Conservation (phyloP, 2,888 invertebrate genomes). For the Conomelus anceps region DNA sequence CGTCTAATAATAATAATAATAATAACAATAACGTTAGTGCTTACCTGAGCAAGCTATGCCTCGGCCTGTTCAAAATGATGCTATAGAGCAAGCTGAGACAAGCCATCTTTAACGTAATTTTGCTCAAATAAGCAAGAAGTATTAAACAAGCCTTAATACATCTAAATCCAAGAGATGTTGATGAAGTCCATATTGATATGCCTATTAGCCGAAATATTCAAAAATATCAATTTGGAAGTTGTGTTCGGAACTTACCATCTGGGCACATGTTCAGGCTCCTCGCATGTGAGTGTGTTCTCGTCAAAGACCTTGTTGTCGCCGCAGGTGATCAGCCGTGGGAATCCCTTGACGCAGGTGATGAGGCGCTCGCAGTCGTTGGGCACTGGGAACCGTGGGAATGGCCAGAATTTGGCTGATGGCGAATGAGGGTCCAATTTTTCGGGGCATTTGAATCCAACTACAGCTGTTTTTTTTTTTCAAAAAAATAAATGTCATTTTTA, state of each 20-base stretch:
- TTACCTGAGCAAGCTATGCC: no score
- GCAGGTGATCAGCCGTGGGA: slow-evolving; percentile 80
- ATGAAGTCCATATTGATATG: no score
- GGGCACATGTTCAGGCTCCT: slow-evolving; percentile 59
- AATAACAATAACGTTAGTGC: no score
- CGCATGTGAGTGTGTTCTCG: slow-evolving; percentile 73
- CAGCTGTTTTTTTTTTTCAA: slow-evolving; percentile 53
- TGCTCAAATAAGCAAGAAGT: no score
- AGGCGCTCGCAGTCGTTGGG: slow-evolving; percentile 79
- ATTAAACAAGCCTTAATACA: no score
- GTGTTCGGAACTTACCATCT: slow-evolving; percentile 40
- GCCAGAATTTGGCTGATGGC: slow-evolving; percentile 83
- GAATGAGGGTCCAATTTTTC: slow-evolving; percentile 72
- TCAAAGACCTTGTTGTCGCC: slow-evolving; percentile 84
- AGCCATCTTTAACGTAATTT: no score
- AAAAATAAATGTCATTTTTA: slow-evolving; percentile 2
- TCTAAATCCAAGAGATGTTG: no score
- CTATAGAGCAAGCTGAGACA: no score
- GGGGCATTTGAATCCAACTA: slow-evolving; percentile 89
- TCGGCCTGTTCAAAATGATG: no score
- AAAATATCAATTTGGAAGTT: no score
- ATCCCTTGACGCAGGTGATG: slow-evolving; percentile 85
- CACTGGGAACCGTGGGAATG: slow-evolving; percentile 83
- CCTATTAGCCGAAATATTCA: no score
- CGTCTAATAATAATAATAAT: no score